Percentiles rank a stretch among this genome's conserved stretches.
Conservation (phyloP, 2,888 invertebrate genomes). For the Capitulum mitella region DNA sequence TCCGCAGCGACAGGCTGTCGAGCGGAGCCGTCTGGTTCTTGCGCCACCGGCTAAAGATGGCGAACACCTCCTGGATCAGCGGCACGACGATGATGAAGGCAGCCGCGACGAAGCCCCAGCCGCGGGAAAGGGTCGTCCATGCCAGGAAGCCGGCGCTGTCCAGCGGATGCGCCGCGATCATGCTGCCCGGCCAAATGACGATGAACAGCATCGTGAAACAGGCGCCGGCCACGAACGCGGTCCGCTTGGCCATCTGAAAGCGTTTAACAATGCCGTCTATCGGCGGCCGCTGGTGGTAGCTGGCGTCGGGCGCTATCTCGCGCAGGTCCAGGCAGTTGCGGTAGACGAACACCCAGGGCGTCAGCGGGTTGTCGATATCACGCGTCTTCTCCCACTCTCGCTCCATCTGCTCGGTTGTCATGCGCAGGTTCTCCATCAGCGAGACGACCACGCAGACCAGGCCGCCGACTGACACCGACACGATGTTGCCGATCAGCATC, state of each 20-base stretch:
- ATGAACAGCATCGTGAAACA: conserved; percentile 29
- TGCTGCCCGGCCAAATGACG: conserved; percentile 30
- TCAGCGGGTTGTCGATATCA: conserved; percentile 45
- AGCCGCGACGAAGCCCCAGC: conserved; percentile 29
- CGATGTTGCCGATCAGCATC: conserved; percentile 44
- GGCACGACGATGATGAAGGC: conserved; percentile 31
- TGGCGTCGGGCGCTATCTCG: neutral
- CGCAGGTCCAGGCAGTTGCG: neutral
- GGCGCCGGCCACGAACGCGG: conserved; percentile 26
- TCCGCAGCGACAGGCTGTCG: no score
- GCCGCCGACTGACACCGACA: conserved; percentile 41
- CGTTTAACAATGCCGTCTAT: neutral
- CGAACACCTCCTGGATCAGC: conserved; percentile 27
- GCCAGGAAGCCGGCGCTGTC: conserved; percentile 25
- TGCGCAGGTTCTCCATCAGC: neutral
- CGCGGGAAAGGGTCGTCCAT: conserved; percentile 28
- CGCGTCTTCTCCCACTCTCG: conserved; percentile 43
- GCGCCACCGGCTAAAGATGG: neutral
- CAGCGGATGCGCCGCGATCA: conserved; percentile 23
- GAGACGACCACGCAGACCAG: conserved; percentile 39
- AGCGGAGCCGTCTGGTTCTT: no score
- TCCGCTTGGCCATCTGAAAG: neutral
- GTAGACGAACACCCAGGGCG: conserved; percentile 43
- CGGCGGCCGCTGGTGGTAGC: neutral
- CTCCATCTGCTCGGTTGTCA: conserved; percentile 15